Conservation (phyloP, 2,888 invertebrate species). For the Chalcis sispes region DNA sequence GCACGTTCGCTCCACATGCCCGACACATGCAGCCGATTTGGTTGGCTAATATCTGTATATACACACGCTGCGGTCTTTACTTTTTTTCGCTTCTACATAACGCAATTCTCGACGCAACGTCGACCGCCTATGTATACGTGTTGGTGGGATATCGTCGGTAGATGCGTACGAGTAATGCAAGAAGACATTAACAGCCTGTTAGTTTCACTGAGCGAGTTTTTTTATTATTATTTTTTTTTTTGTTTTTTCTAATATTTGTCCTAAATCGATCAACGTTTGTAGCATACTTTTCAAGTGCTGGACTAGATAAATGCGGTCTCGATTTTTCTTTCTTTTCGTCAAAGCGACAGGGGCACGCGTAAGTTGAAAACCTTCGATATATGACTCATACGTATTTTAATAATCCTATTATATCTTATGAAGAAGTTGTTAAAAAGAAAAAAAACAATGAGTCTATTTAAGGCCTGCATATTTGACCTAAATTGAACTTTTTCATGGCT, state of each 20-base stretch:
- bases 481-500: slow-evolving; percentile 29
- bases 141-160: slow-evolving; percentile 9
- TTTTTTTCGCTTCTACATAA: slow-evolving; percentile 22
- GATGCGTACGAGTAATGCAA: slow-evolving; percentile 17
- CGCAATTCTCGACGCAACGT: too few species aligned
- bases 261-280: slow-evolving; percentile 28
- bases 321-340: too few species aligned
- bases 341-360: not conserved
- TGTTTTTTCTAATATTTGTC: slow-evolving; percentile 37
- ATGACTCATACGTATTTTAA: slow-evolving; percentile 48
- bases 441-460: slow-evolving; percentile 45
- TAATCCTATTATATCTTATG: slow-evolving; percentile 29
- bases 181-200: slow-evolving; percentile 34
- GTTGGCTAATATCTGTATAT: slow-evolving; percentile 59
- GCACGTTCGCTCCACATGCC: slow-evolving; percentile 59
- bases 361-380: not conserved
- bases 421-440: slow-evolving; percentile 1
- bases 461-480: slow-evolving; percentile 31
- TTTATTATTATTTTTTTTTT: slow-evolving; percentile 9
- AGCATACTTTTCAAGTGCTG: slow-evolving; percentile 32
- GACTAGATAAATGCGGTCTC: slow-evolving; percentile 29
- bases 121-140: not conserved
- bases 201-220: slow-evolving; percentile 1
- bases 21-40: slow-evolving; percentile 53
- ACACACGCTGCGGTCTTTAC: not conserved